Conservation (phyloP, 2,888 invertebrate species). For the Diarsia mendica region DNA sequence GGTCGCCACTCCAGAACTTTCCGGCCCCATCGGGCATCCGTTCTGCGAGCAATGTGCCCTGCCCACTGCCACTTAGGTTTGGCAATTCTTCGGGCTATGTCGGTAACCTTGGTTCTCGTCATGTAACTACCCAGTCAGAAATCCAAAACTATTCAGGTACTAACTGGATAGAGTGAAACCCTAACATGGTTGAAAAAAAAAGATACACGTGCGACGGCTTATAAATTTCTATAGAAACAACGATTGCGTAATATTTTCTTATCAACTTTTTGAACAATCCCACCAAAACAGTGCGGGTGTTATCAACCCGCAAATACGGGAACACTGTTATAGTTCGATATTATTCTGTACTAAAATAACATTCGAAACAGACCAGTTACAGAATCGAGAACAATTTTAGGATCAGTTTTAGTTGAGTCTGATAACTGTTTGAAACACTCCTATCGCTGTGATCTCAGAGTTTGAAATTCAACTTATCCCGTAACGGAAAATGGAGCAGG, state of each 20-base stretch:
- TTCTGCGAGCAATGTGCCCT: too few species aligned
- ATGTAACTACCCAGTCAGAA: not conserved
- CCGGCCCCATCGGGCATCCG: too few species aligned
- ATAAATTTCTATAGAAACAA: not conserved
- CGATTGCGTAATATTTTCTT: slow-evolving; percentile 8
- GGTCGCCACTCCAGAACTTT: too few species aligned
- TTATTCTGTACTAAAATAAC: slow-evolving; percentile 38
- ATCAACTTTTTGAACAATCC: slow-evolving; percentile 21
- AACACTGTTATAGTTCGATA: slow-evolving; percentile 37
- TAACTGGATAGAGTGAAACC: not conserved
- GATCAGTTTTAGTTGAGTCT: slow-evolving; percentile 25
- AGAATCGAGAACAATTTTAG: slow-evolving; percentile 32
- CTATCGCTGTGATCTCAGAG: slow-evolving; percentile 35
- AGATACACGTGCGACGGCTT: not conserved
- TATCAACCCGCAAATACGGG: slow-evolving; percentile 52
- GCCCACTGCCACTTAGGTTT: too few species aligned
- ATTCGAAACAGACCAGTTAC: slow-evolving; percentile 21
- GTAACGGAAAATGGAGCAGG: slow-evolving; percentile 13
- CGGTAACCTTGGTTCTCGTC: too few species aligned
- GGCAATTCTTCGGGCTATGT: too few species aligned
- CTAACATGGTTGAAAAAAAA: not conserved
- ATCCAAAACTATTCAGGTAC: not conserved
- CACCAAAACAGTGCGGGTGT: slow-evolving; percentile 40
- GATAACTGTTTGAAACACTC: slow-evolving; percentile 27
- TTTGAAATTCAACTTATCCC: slow-evolving; percentile 8